These are phyloP conservation scores for Bombus pyrosoma DNA, from an alignment of 1,140 invertebrate genomes.

Conservation along the genomic window DNA sequence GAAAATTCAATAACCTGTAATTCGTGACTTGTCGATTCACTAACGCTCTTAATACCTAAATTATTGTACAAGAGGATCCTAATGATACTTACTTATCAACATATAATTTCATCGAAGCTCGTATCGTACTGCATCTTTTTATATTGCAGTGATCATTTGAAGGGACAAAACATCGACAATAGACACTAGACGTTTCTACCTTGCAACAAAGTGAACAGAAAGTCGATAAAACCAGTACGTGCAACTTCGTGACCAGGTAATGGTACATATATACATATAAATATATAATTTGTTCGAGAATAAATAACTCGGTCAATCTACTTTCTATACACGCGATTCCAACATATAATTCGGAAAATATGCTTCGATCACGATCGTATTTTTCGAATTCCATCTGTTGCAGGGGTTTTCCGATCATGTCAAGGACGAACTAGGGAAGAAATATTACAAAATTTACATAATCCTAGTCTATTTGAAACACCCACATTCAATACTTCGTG, in stretches of 20 bases:
- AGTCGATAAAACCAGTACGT: not conserved
- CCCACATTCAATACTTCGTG: no score
- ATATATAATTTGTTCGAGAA: not conserved
- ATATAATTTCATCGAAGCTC: not conserved
- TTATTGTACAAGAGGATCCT: no score
- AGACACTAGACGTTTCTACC: not conserved
- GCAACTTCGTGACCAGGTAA: not conserved
- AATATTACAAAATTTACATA: not conserved
- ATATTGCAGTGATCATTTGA: not conserved
- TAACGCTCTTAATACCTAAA: no score
- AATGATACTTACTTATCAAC: no score
- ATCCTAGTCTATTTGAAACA: not conserved
- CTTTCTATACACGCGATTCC: not conserved
- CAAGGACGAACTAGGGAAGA: not conserved
- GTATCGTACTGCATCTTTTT: not conserved
- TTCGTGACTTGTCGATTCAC: no score
- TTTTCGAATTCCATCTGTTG: not conserved
- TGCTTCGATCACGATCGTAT: not conserved
- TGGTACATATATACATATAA: no score
- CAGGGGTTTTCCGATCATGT: not conserved
- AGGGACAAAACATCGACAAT: not conserved
- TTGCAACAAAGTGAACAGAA: not conserved
- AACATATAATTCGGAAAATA: conserved; percentile 13
- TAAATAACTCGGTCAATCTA: conserved; percentile 6
- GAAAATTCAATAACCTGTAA: no score